Percentiles rank a stretch among this genome's conserved stretches.
Evolutionary conservation across 2,113 vertebrate species (phyloP).

Genomic region (Diadophis punctatus): DNA sequence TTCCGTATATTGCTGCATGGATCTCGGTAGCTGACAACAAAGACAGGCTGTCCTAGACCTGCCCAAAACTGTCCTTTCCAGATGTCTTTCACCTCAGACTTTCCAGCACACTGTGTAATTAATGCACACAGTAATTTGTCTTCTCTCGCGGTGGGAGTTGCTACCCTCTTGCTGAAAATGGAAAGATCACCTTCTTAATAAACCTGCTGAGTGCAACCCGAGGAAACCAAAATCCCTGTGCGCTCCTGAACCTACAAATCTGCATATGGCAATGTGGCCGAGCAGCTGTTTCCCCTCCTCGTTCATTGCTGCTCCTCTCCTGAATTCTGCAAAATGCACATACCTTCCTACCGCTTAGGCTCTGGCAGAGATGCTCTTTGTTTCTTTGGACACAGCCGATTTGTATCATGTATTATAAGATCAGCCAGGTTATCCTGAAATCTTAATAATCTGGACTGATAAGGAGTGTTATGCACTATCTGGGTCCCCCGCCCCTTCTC

Average conservation of each 20-base stretch:
- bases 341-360: background rate
- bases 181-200: conserved; percentile 1
- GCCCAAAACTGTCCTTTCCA: conserved; percentile 20
- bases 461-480: background rate
- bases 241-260: conserved; percentile 17
- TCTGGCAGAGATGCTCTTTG: background rate
- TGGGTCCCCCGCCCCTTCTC: background rate
- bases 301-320: background rate
- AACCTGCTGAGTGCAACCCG: background rate
- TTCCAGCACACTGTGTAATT: background rate
- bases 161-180: conserved; percentile 5
- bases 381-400: background rate
- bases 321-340: background rate
- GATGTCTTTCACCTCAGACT: conserved; percentile 14
- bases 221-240: background rate
- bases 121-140: conserved; percentile 8
- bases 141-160: conserved; percentile 9
- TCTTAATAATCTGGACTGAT: conserved; percentile 10
- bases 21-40: background rate
- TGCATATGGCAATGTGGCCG: background rate
- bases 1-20: background rate
- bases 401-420: background rate
- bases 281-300: background rate
- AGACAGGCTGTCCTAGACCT: background rate
- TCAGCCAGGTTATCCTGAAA: background rate